Evolutionary conservation across 2,797 vertebrate genomes (phyloP), one percentile per base, ranked within the genome.

Genomic region (Sardinella longiceps): DNA sequence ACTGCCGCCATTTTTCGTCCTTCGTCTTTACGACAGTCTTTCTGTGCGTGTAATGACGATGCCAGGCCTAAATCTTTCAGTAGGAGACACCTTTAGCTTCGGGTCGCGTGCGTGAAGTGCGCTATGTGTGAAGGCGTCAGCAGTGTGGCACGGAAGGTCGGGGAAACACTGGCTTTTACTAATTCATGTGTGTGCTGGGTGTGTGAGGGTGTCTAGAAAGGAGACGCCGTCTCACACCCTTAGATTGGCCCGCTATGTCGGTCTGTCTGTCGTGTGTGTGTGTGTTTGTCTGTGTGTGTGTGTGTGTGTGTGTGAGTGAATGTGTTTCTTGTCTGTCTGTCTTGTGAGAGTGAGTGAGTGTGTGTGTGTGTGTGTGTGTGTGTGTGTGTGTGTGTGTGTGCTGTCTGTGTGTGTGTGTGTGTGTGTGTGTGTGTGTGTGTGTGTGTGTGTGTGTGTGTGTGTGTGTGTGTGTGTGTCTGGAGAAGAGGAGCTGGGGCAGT

Each of bases 1-100:
- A 33, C 63, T 15, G 28, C 28, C 60, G 12, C 60, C 14, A 25
- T 30, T 66, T 66, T 33, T n/a, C n/a, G n/a, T n/a, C 28, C 14
- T 66, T 60, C 11, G 60, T 25, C 56, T 33, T 14, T 60, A 7
- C 3, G 18, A 53, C n/a, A 33, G 33, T 77, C 15, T n/a, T n/a
- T n/a, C n/a, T 23, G 70, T 18, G 33, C 18, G 5, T 33, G 70
- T 23, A 20, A 39, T 9, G 9, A 28, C 10, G 37, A 77, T 33
- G 39, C 70, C 37, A 77, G 70, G 33, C 15, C 37, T 77, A 43
- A 43, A 77, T 77, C 70, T 77, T 77, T 77, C 70, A 77, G 70
- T 20, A 77, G 37, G 33, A 37, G 37, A 77, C 37, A 77, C 15
- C 70, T 20, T 77, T 77, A 23, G 33, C 7, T 43, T 37, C 37